Conservation (phyloP, 2,888 invertebrate species). For the Habrosyne pyritoides region DNA sequence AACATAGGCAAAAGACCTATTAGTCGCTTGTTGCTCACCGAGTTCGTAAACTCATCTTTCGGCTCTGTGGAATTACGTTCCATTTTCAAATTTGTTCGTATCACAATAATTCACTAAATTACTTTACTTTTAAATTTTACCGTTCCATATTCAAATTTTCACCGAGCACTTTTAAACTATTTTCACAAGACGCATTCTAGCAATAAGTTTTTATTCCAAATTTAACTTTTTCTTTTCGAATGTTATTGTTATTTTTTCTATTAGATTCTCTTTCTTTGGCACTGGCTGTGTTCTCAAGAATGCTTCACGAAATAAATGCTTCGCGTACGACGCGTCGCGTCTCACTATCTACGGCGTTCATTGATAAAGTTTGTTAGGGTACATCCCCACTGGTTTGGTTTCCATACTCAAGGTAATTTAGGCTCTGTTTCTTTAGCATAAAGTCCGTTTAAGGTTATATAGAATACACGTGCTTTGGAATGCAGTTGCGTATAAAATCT, state of each 20-base stretch:
- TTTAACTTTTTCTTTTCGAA: background rate
- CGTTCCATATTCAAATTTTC: background rate
- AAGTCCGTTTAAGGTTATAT: background rate
- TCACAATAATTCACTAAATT: background rate
- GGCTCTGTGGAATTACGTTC: background rate
- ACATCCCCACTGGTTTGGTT: conserved; percentile 8
- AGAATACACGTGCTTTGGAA: background rate
- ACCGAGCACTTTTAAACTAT: background rate
- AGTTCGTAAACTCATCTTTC: background rate
- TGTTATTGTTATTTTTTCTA: background rate
- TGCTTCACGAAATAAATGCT: conserved; percentile 17
- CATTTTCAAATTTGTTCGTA: background rate
- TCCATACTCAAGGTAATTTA: background rate
- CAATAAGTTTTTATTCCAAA: background rate
- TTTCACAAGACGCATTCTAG: background rate
- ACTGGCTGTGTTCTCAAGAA: conserved; percentile 14
- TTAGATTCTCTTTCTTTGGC: background rate
- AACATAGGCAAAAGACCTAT: conserved; percentile 59
- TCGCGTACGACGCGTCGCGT: conserved; percentile 9
- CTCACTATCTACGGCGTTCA: conserved; percentile 20
- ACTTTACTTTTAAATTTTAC: too few species aligned
- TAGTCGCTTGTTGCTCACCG: conserved; percentile 27
- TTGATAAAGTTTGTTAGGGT: conserved; percentile 12
- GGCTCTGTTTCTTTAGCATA: background rate
- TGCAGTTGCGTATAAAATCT: background rate